Conservation (phyloP, 2,797 vertebrate genomes). For the Spinibarbus caldwelli region DNA sequence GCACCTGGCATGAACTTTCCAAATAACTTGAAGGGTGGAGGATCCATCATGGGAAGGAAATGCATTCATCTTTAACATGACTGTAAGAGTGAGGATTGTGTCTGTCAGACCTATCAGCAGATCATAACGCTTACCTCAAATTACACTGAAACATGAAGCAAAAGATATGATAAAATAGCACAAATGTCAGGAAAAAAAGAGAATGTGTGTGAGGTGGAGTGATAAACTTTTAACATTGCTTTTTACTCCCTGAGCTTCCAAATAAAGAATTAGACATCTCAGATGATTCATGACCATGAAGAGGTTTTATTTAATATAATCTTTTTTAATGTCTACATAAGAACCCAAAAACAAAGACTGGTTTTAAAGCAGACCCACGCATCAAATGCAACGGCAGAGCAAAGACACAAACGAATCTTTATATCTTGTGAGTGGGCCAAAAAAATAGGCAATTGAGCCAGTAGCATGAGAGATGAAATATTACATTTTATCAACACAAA, state of each 20-base stretch:
- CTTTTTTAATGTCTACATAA: slow-evolving; percentile 37
- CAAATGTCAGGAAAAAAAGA: slow-evolving; percentile 18
- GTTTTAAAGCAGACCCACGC: slow-evolving; percentile 30
- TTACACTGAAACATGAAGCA: no score
- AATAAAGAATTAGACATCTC: slow-evolving; percentile 3
- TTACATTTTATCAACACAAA: background rate
- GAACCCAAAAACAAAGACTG: slow-evolving; percentile 17
- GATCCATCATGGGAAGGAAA: slow-evolving; percentile 43
- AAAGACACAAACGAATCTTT: background rate
- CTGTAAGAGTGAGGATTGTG: slow-evolving; percentile 22
- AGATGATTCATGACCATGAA: slow-evolving; percentile 10
- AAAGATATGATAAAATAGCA: slow-evolving; percentile 25
- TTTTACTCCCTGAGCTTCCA: slow-evolving; percentile 34
- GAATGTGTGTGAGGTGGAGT: slow-evolving; percentile 1
- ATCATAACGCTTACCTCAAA: slow-evolving; percentile 37
- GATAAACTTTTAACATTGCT: slow-evolving; percentile 23
- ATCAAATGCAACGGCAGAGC: slow-evolving; percentile 10
- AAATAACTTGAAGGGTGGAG: slow-evolving; percentile 48
- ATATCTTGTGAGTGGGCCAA: slow-evolving; percentile 20
- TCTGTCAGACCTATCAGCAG: slow-evolving; percentile 42
- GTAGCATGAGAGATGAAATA: background rate
- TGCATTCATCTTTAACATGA: slow-evolving; percentile 42
- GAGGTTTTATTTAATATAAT: slow-evolving; percentile 23
- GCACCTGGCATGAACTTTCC: slow-evolving; percentile 63
- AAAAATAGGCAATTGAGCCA: slow-evolving; percentile 4